Percentiles rank a stretch among this genome's conserved stretches.
Conservation (phyloP, 1,140 invertebrate species). For the Zaprionus davidi region DNA sequence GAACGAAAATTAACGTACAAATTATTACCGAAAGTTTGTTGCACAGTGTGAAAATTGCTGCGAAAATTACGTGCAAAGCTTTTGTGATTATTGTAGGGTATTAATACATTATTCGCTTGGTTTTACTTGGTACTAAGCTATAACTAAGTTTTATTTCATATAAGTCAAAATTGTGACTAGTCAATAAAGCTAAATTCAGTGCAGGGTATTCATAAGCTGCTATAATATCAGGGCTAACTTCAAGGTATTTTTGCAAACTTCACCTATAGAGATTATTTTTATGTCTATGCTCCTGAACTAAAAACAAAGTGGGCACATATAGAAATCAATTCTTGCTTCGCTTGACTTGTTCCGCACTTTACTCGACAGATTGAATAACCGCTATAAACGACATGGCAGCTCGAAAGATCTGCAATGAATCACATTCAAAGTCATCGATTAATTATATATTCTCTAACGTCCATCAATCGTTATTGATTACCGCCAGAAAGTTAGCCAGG, state of each 20-base stretch:
- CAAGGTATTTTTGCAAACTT: neutral
- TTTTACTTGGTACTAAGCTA: neutral
- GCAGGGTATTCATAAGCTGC: neutral
- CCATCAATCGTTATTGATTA: slow-evolving; percentile 38
- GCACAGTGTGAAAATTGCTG: slow-evolving; percentile 3
- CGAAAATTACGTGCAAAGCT: neutral
- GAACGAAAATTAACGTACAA: neutral
- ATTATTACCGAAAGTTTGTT: slow-evolving; percentile 2
- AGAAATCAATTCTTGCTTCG: slow-evolving; percentile 14
- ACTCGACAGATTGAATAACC: slow-evolving; percentile 65
- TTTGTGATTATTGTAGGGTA: neutral
- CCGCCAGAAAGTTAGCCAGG: slow-evolving; percentile 72
- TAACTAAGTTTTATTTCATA: too few relatives aligned
- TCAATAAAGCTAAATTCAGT: too few relatives aligned
- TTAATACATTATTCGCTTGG: neutral
- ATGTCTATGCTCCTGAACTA: neutral
- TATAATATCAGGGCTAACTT: neutral
- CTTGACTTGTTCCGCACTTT: slow-evolving; percentile 6
- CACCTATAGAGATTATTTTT: neutral
- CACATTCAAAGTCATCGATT: slow-evolving; percentile 5
- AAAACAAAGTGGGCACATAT: neutral
- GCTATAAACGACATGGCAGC: slow-evolving; percentile 64
- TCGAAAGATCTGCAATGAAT: slow-evolving; percentile 53
- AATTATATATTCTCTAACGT: neutral
- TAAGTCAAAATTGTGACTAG: too few relatives aligned